phyloP scores from a whole-genome alignment of 2,113 vertebrate species.

The Tupaia tana region DNA sequence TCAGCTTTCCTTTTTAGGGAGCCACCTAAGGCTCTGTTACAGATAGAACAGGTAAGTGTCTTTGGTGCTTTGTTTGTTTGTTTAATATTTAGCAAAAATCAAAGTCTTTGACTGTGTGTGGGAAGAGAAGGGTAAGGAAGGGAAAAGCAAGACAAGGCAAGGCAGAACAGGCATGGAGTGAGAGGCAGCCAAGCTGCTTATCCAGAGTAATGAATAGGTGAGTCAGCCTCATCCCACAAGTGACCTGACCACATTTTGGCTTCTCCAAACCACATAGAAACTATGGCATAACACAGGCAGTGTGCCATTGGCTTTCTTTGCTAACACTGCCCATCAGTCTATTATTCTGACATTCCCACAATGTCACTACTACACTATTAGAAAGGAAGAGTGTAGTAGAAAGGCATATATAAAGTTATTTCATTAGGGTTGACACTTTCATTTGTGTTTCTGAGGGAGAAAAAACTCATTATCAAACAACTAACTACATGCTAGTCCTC shows the following conservation, averaged over 20 bases:
- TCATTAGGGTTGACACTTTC: slow-evolving; percentile 76
- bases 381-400: slow-evolving; percentile 67
- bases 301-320: slow-evolving; percentile 28
- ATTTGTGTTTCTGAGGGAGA: slow-evolving; percentile 67
- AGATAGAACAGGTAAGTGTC: background rate
- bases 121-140: background rate
- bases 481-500: slow-evolving; percentile 51
- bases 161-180: background rate
- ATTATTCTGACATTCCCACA: slow-evolving; percentile 75
- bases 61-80: background rate
- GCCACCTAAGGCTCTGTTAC: background rate
- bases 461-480: slow-evolving; percentile 63
- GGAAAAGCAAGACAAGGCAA: background rate
- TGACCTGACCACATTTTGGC: slow-evolving; percentile 28
- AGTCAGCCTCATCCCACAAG: background rate
- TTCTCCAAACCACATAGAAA: slow-evolving; percentile 2
- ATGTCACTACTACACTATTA: slow-evolving; percentile 46
- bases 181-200: background rate
- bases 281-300: slow-evolving; percentile 24
- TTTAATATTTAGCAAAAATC: slow-evolving; percentile 10
- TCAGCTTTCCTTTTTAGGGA: background rate
- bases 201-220: slow-evolving; percentile 43
- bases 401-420: slow-evolving; percentile 60
- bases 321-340: background rate
- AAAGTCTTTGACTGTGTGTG: background rate